These are phyloP conservation scores for Pollenia angustigena DNA, from an alignment of 2,888 invertebrate genomes.

Conservation along the genomic window DNA sequence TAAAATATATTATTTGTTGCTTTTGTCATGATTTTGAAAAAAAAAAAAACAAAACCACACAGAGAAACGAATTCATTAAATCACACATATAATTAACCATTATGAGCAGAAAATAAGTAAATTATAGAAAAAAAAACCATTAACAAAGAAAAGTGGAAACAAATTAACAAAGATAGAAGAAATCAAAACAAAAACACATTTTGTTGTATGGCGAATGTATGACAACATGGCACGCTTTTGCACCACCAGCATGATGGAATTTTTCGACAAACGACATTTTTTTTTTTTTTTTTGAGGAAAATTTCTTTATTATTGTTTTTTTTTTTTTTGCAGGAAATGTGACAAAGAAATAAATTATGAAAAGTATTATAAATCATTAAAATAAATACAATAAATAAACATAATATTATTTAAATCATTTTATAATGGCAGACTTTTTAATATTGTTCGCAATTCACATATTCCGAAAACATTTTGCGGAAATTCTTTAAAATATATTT, in stretches of 20 bases:
- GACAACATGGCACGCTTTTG: constrained; percentile 69
- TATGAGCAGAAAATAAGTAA: constrained; percentile 8
- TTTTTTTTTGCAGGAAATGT: constrained; percentile 43
- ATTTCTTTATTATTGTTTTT: background rate
- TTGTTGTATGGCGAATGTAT: background rate
- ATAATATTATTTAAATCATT: background rate
- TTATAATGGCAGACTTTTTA: too few relatives aligned
- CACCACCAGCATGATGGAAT: constrained; percentile 18
- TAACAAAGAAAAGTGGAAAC: constrained; percentile 37
- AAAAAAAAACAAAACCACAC: background rate
- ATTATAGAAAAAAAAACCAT: constrained; percentile 6
- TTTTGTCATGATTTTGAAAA: constrained; percentile 13
- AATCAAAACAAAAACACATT: constrained; percentile 39
- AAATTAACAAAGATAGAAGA: constrained; percentile 41
- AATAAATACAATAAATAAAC: background rate
- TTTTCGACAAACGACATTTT: background rate
- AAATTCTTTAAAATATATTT: too few relatives aligned
- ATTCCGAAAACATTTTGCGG: too few relatives aligned
- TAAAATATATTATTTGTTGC: constrained; percentile 16
- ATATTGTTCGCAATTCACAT: too few relatives aligned
- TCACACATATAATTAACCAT: constrained; percentile 57
- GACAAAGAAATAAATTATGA: constrained; percentile 31
- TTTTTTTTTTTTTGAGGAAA: constrained; percentile 13
- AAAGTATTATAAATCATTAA: constrained; percentile 11
- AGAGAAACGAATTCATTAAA: constrained; percentile 27